Percentiles rank a stretch among this genome's conserved stretches.
phyloP scores from a whole-genome alignment of 2,888 invertebrate genomes.

The Phyllotreta cruciferae region DNA sequence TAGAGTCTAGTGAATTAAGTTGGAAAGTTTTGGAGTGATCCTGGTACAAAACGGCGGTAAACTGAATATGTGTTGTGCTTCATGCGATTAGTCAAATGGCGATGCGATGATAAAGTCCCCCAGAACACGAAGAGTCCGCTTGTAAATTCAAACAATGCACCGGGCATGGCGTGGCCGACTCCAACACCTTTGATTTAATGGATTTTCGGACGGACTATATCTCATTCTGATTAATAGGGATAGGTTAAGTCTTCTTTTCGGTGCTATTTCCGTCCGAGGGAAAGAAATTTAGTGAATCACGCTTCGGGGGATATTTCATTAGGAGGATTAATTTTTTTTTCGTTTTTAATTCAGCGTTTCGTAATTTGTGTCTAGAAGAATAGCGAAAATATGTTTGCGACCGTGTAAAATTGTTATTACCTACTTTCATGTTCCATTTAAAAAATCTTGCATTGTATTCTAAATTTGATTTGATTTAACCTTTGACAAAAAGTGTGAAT shows the following conservation, averaged over 20 bases:
- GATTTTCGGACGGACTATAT: constrained; percentile 35
- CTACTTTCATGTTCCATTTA: too few relatives aligned
- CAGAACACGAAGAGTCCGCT: constrained; percentile 40
- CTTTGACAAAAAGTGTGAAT: too few relatives aligned
- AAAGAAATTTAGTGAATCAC: constrained; percentile 22
- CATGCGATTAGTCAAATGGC: constrained; percentile 44
- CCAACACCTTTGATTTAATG: constrained; percentile 42
- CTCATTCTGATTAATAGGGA: constrained; percentile 43
- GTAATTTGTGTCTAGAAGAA: too few relatives aligned
- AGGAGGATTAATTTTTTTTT: constrained; percentile 3
- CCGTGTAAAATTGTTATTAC: too few relatives aligned
- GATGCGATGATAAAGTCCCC: constrained; percentile 47
- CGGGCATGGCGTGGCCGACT: constrained; percentile 28
- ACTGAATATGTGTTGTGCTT: constrained; percentile 48
- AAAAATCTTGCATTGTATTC: too few relatives aligned
- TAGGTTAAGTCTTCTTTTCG: constrained; percentile 29
- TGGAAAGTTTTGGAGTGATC: constrained; percentile 4
- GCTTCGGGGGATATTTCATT: constrained; percentile 13
- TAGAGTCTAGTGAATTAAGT: neutral
- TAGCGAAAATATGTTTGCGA: too few relatives aligned
- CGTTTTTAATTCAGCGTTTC: too few relatives aligned
- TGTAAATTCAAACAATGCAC: constrained; percentile 40
- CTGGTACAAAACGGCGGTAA: constrained; percentile 35
- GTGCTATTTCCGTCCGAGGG: constrained; percentile 24
- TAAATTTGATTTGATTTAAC: too few relatives aligned